phyloP scores from a whole-genome alignment of 1,140 invertebrate genomes.

The Macrobrachium rosenbergii region DNA sequence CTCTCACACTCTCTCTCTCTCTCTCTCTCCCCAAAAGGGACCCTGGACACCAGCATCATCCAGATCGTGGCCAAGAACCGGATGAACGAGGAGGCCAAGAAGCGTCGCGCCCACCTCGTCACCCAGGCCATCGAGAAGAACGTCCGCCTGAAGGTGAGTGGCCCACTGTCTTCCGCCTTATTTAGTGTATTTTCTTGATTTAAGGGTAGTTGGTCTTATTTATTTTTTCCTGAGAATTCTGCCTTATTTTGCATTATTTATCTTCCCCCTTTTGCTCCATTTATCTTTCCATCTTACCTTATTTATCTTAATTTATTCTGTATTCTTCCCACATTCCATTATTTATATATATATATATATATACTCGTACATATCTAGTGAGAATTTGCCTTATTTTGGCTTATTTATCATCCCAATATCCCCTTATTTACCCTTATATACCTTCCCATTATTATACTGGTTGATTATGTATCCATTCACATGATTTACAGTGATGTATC shows the following conservation, averaged over 20 bases:
- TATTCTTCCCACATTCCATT: background rate
- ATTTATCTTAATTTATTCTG: no score
- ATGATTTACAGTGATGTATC: no score
- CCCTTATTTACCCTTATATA: background rate
- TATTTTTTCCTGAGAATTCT: no score
- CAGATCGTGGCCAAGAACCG: constrained; percentile 77
- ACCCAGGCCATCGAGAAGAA: constrained; percentile 82
- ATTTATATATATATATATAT: no score
- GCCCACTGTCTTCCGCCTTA: no score
- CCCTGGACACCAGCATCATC: constrained; percentile 73
- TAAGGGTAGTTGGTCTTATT: no score
- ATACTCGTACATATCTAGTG: no score
- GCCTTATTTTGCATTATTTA: background rate
- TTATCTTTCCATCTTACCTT: background rate
- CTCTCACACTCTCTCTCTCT: background rate
- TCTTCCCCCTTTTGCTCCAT: background rate
- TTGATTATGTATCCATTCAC: no score
- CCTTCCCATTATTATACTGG: no score
- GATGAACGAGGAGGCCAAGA: constrained; percentile 64
- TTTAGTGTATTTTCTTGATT: no score
- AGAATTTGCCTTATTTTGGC: background rate
- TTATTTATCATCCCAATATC: background rate
- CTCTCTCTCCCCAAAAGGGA: constrained; percentile 68
- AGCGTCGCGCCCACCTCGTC: constrained; percentile 61
- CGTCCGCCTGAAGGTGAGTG: constrained; percentile 77